Conservation (phyloP, 2,888 invertebrate species). For the Elysia crispata region DNA sequence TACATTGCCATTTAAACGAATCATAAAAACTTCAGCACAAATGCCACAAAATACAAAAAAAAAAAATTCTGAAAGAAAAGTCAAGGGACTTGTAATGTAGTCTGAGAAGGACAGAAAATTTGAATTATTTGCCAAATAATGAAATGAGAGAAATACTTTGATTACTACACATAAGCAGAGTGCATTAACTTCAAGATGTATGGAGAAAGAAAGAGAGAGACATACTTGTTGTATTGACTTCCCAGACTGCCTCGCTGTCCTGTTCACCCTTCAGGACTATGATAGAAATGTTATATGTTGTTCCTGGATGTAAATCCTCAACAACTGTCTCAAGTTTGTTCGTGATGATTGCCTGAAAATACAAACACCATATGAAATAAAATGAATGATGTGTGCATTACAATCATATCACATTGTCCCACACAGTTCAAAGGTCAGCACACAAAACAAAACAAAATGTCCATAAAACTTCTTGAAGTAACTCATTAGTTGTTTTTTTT, state of each 20-base stretch:
- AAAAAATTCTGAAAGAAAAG: too few species aligned
- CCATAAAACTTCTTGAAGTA: too few species aligned
- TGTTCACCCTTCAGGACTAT: slow-evolving; percentile 52
- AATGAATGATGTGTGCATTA: not conserved
- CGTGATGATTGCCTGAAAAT: not conserved
- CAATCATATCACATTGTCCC: too few species aligned
- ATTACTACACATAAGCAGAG: not conserved
- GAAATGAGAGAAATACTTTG: not conserved
- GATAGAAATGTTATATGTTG: slow-evolving; percentile 57
- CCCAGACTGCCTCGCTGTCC: slow-evolving; percentile 45
- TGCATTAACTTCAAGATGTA: not conserved
- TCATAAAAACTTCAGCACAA: not conserved
- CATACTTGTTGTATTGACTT: slow-evolving; percentile 57
- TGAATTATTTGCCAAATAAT: not conserved
- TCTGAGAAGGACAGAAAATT: not conserved
- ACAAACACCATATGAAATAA: too few species aligned
- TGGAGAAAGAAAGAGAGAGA: not conserved
- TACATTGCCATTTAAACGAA: too few species aligned
- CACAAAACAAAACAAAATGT: too few species aligned
- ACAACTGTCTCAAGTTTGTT: slow-evolving; percentile 29
- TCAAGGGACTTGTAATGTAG: not conserved
- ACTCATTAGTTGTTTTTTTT: too few species aligned
- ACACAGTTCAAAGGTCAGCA: slow-evolving; percentile 20
- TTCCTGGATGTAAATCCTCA: slow-evolving; percentile 45
- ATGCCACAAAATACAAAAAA: not conserved